Evolutionary conservation across 2,797 vertebrate species (phyloP).

Genomic region (Poecile montanus): DNA sequence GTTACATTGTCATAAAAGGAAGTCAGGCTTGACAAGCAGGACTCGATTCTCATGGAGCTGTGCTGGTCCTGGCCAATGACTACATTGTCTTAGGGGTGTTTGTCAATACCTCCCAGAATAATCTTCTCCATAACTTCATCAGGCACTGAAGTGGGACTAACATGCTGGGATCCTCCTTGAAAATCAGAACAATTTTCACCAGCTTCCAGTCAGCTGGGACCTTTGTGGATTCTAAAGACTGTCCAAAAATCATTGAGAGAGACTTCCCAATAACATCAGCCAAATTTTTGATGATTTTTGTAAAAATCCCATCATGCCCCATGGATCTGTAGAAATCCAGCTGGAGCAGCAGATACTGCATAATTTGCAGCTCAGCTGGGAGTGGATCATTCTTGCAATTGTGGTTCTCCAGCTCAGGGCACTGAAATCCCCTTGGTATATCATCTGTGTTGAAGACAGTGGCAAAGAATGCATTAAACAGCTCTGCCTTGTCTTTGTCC

Average conservation of each 20-base stretch:
- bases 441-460: not conserved
- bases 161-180: not conserved
- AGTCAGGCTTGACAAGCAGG: not conserved
- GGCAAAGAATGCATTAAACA: accelerated
- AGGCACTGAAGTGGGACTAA: not conserved
- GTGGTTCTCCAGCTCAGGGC: not conserved
- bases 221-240: not conserved
- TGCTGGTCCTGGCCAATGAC: not conserved
- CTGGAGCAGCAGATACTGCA: not conserved
- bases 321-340: not conserved
- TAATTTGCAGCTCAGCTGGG: not conserved
- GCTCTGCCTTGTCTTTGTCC: not conserved
- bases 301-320: not conserved
- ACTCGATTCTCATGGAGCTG: not conserved
- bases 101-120: not conserved
- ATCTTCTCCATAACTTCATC: not conserved
- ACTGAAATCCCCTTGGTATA: not conserved
- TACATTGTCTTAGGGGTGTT: not conserved
- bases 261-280: not conserved
- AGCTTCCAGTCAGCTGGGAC: not conserved
- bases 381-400: accelerated
- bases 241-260: not conserved
- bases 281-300: not conserved
- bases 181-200: not conserved
- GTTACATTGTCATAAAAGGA: not conserved